Conservation (phyloP, 2,888 invertebrate species). For the Deilephila elpenor region DNA sequence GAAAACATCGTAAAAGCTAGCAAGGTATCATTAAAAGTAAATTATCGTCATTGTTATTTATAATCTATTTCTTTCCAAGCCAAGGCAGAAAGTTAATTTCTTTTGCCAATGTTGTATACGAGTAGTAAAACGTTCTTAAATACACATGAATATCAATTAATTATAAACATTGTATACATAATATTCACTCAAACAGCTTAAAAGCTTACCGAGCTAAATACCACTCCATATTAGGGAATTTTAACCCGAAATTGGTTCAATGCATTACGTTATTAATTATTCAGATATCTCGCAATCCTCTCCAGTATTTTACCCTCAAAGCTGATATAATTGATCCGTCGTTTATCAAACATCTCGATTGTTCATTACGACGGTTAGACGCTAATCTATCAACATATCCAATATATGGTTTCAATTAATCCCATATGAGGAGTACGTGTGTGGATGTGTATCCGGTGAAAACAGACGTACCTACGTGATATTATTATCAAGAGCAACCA, state of each 20-base stretch:
- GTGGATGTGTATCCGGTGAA: background rate
- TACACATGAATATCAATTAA: background rate
- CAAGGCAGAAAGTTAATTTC: background rate
- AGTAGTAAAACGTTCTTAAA: too few species aligned
- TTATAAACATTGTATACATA: background rate
- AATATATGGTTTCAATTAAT: constrained; percentile 9
- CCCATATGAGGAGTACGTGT: background rate
- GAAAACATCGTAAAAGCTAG: background rate
- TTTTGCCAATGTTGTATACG: too few species aligned
- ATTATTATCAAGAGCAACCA: constrained; percentile 24
- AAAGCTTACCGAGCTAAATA: background rate
- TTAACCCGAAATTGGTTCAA: background rate
- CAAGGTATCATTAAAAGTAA: constrained; percentile 18
- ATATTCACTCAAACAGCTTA: too few species aligned
- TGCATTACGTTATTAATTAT: constrained; percentile 6
- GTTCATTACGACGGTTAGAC: background rate
- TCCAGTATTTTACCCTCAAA: background rate
- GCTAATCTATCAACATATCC: background rate
- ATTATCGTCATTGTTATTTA: constrained; percentile 15
- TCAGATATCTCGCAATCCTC: background rate
- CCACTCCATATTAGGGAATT: background rate
- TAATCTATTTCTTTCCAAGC: background rate
- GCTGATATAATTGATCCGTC: constrained; percentile 1
- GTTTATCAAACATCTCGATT: constrained; percentile 1
- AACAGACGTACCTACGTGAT: constrained; percentile 18